Conservation (phyloP, 2,888 invertebrate species). For the Oligia strigilis region DNA sequence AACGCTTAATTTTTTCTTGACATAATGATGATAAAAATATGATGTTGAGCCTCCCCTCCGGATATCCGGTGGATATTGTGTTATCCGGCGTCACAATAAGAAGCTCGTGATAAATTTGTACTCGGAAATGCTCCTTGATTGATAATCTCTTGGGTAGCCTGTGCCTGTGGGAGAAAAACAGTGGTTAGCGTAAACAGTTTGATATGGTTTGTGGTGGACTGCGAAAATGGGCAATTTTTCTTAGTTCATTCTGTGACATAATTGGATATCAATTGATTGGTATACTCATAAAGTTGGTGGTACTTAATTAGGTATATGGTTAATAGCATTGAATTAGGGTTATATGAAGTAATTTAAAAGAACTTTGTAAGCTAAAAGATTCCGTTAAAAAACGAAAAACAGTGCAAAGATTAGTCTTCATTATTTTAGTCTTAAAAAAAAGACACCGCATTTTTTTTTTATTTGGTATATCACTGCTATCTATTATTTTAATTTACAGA, state of each 20-base stretch:
- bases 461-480: no score
- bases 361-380: not conserved
- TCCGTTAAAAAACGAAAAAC: no score
- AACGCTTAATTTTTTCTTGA: slow-evolving; percentile 79
- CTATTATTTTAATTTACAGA: no score
- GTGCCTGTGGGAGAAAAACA: slow-evolving; percentile 45
- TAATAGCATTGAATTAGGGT: not conserved
- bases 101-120: slow-evolving; percentile 89
- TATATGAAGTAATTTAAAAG: not conserved
- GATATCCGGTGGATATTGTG: slow-evolving; percentile 90
- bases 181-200: slow-evolving; percentile 35
- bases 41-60: slow-evolving; percentile 88
- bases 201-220: not conserved
- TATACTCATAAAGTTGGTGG: not conserved
- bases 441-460: no score
- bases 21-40: slow-evolving; percentile 91
- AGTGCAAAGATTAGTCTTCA: no score
- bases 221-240: not conserved
- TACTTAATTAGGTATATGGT: not conserved
- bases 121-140: slow-evolving; percentile 86
- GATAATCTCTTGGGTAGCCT: slow-evolving; percentile 78
- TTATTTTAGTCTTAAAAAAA: not conserved
- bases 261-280: not conserved
- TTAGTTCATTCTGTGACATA: no score
- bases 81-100: slow-evolving; percentile 88